Conservation (phyloP, 1,140 invertebrate species). For the Conus betulinus region DNA sequence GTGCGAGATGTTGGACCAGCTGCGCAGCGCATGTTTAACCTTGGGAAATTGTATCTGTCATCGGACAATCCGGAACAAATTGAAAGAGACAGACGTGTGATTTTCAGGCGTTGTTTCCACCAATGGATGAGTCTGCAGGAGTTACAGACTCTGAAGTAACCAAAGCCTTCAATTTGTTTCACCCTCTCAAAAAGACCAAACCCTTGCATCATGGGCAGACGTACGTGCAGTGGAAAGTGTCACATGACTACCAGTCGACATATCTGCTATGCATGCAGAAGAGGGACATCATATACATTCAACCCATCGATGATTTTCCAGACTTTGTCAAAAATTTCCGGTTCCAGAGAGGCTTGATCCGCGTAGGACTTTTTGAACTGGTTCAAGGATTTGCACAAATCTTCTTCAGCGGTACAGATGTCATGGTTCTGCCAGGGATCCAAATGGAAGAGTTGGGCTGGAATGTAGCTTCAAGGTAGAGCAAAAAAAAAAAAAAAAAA, state of each 20-base stretch:
- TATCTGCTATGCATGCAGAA: conserved; percentile 44
- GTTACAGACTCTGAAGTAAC: neutral
- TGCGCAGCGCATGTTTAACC: conserved; percentile 41
- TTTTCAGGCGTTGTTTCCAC: conserved; percentile 4
- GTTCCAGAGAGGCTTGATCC: conserved; percentile 38
- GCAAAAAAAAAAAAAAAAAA: neutral
- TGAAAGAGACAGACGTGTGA: conserved; percentile 15
- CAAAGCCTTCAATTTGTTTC: conserved; percentile 26
- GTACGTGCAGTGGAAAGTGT: conserved; percentile 59
- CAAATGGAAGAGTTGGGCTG: conserved; percentile 43
- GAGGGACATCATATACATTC: conserved; percentile 60
- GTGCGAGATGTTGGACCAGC: conserved; percentile 40
- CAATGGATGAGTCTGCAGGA: neutral
- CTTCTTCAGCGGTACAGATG: conserved; percentile 59
- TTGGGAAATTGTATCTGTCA: conserved; percentile 43
- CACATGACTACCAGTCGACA: conserved; percentile 49
- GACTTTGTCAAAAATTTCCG: conserved; percentile 58
- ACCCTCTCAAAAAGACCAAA: conserved; percentile 42
- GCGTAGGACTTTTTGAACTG: conserved; percentile 52
- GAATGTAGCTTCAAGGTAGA: conserved; percentile 34
- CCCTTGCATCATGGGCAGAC: conserved; percentile 56
- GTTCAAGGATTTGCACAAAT: conserved; percentile 58
- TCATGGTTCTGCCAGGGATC: conserved; percentile 46
- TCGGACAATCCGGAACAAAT: neutral
- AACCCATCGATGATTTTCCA: conserved; percentile 63